Evolutionary conservation across 2,888 invertebrate genomes (phyloP).

Genomic region (Chloroclysta siterata): DNA sequence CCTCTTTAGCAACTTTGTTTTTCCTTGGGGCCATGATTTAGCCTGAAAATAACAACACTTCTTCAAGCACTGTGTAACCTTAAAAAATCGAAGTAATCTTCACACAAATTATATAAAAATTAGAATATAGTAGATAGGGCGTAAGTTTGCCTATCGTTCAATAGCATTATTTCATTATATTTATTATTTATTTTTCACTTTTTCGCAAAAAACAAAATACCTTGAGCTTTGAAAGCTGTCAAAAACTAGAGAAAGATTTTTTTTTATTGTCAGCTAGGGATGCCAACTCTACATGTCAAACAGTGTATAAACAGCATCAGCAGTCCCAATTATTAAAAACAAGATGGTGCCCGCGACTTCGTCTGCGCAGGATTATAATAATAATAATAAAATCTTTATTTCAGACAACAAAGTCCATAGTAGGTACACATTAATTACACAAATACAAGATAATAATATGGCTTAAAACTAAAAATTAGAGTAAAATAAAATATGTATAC

Average conservation of each 20-base stretch:
- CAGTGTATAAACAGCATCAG: too few relatives aligned
- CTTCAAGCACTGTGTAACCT: conserved; percentile 72
- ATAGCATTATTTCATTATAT: conserved; percentile 54
- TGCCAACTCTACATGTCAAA: conserved; percentile 13
- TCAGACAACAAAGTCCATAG: too few relatives aligned
- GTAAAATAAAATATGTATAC: too few relatives aligned
- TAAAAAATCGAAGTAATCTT: conserved; percentile 72
- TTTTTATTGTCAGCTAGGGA: conserved; percentile 15
- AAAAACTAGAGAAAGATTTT: conserved; percentile 75
- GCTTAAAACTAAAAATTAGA: too few relatives aligned
- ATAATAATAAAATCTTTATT: too few relatives aligned
- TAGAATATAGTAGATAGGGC: conserved; percentile 26
- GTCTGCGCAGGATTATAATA: too few relatives aligned
- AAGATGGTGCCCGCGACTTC: too few relatives aligned
- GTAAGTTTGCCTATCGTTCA: conserved; percentile 34
- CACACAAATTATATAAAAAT: conserved; percentile 44
- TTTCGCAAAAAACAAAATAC: conserved; percentile 66
- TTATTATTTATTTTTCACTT: conserved; percentile 43
- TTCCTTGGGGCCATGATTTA: conserved; percentile 97
- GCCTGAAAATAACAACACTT: conserved; percentile 80
- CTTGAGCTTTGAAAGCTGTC: conserved; percentile 81
- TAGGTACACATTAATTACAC: too few relatives aligned
- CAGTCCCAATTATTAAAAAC: too few relatives aligned
- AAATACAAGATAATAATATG: too few relatives aligned
- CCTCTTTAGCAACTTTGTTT: conserved; percentile 98